Base-by-base conservation (phyloP, 1,140 invertebrate species). In the Zaprionus capensis region DNA sequence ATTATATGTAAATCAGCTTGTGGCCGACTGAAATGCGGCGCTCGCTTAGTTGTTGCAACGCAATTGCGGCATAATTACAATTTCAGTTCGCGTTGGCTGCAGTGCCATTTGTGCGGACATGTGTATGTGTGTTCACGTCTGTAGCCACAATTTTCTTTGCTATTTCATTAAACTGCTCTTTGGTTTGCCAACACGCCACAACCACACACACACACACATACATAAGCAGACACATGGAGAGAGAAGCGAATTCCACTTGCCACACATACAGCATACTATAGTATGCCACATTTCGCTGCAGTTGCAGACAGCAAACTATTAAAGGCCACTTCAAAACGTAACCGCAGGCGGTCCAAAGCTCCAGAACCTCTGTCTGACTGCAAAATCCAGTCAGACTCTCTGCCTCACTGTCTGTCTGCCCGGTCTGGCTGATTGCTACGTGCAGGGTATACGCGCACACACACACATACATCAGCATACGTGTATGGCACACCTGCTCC, bases 291-390 rank as follows among this genome's bases (percentile, higher is more conserved):
- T 66, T 61, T 57, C 41, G 71, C 38, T 77, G 66, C 82, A 84
- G 81, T 76, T 87, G 85, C 85, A 87, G 84, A 87, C 84, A 81
- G 85, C 74, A 74, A 88, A 84, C 84, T 90, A 87, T 87, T 88
- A 88, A 88, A 88, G 85, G 74, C 71, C 84, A 88, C 84, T 88
- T 88, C 84, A 79, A 71, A 71, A 70, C 75, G 71, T 79, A 87
- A 84, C 84, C 81, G 69, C 62, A 80, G 69, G 78, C 85, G 75
- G 74, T 83, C 73, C 70, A 71, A 24, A 22, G 28, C 62, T 36
- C 46, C 55, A 17, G 24, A 70, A 24, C 31, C 15, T 76, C 68
- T 55, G 59, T 65, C 56, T 65, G n/a, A 9, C 65, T 59, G 20
- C 17, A 59, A 34, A 36, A 57, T 51, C 46, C 53, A 26, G 66